phyloP scores from a whole-genome alignment of 2,113 vertebrate genomes.

The cattle (Bos taurus) region ARS-UCD2.0 NC_037348.1:57250001-57250500 shows the following conservation, averaged over 20 bases:
- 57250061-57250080: background rate
- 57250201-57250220: background rate
- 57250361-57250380: too few species aligned
- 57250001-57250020: background rate
- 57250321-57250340: rapidly evolving
- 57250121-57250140: background rate
- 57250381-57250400: rapidly evolving
- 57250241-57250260: background rate
- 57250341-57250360: background rate
- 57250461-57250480: background rate
- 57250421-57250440: background rate
- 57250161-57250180: background rate
- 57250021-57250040: background rate
- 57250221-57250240: background rate
- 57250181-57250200: background rate
- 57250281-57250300: background rate
- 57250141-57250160: background rate
- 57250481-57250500: background rate
- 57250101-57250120: rapidly evolving
- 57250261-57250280: background rate
- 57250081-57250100: background rate
- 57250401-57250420: background rate
- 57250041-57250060: background rate
- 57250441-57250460: background rate
- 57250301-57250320: background rate